Evolutionary conservation across 2,888 invertebrate species (phyloP), one percentile per base, ranked within the genome.

Genomic region (Atrina japonica): DNA sequence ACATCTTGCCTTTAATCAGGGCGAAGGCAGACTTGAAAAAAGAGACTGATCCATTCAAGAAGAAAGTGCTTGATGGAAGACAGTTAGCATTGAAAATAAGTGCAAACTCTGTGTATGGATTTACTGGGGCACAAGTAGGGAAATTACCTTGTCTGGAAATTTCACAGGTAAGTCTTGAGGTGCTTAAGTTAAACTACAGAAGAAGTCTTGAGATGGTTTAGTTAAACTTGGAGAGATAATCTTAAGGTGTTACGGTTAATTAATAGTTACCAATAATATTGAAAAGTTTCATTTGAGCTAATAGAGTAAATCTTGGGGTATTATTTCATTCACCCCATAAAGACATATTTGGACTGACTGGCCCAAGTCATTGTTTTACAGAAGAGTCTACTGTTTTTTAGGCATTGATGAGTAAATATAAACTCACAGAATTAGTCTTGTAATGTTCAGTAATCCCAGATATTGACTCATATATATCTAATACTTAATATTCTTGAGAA

Each of bases 51-150:
- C 97, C 97, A 0, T 95, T 98, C 80, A 95, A 95, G 89, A 93
- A 95, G 81, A 96, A 97, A 86, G 91, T 99, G 2, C 92, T 99
- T 74, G 98, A 99, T 93, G 99, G 99, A 70, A 93, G 99, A 82
- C 99, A 99, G 90, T 92, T 98, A 81, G 99, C 99, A 55, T 92
- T 99, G 81, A 99, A 99, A 93, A 97, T 99, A 64, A 97, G 97
- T 82, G 99, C 99, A 0, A 99, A 99, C 92, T 99, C 99, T 18
- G 99, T 99, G 0, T 99, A 99, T 91, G 99, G 99, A 47, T 99
- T 99, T 89, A 99, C 99, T 7, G 99, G 99, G n/a, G 98, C 98
- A 43, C 97, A 97, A 92, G 95, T 97, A 65, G 98, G 98, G 47
- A 98, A 97, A 91, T 91, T 98, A 77, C 98, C 98, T 0, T 98